Conservation (phyloP, 1,140 invertebrate species). For the Drosophila bifasciata region DNA sequence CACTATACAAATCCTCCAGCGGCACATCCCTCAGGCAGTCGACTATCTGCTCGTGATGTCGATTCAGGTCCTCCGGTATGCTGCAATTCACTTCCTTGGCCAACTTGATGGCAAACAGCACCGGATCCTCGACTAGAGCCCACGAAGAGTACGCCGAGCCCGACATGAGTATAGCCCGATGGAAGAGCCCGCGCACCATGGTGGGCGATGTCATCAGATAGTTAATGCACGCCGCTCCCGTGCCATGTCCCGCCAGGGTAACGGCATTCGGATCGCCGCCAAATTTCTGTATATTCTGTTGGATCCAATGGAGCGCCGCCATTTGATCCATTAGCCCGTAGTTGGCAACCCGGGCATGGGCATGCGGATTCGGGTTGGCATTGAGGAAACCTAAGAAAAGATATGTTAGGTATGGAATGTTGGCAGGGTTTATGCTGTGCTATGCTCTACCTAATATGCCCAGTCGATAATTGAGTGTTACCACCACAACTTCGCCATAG, state of each 20-base stretch:
- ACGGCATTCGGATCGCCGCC: conserved; percentile 95
- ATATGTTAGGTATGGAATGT: too few relatives aligned
- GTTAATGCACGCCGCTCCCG: conserved; percentile 97
- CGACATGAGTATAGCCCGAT: conserved; percentile 94
- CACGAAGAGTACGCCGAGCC: conserved; percentile 97
- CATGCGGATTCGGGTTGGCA: conserved; percentile 91
- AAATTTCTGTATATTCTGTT: conserved; percentile 95
- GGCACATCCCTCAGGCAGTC: conserved; percentile 92
- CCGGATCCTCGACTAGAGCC: conserved; percentile 96
- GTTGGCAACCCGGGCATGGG: conserved; percentile 93
- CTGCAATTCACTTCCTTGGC: conserved; percentile 94
- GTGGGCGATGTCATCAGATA: conserved; percentile 97
- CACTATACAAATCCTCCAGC: conserved; percentile 90
- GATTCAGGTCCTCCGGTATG: conserved; percentile 90
- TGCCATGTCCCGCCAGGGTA: conserved; percentile 96
- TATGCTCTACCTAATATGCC: conserved; percentile 91
- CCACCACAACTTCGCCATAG: conserved; percentile 95
- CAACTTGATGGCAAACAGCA: conserved; percentile 92
- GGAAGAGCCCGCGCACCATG: conserved; percentile 94
- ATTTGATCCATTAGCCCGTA: conserved; percentile 97
- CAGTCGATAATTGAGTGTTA: conserved; percentile 98
- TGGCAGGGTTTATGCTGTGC: too few relatives aligned
- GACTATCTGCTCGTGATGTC: conserved; percentile 91
- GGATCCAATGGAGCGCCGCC: conserved; percentile 95
- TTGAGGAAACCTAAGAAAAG: conserved; percentile 90